These are phyloP conservation scores for Oreochromis tanganicae DNA, from an alignment of 2,113 vertebrate genomes.

Conservation along the genomic window DNA sequence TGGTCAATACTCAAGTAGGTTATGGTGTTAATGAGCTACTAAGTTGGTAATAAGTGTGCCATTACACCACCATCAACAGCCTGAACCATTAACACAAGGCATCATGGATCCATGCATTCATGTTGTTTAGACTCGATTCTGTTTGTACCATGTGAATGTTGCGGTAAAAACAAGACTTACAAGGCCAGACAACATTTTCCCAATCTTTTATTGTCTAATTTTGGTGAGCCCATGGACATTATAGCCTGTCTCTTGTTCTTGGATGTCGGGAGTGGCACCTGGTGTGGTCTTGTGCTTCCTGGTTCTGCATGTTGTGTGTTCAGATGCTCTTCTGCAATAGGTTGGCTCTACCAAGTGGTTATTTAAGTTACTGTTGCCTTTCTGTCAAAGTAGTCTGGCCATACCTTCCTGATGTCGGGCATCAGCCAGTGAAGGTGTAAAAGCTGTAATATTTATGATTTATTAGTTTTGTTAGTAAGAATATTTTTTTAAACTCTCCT, in stretches of 20 bases:
- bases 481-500: not conserved
- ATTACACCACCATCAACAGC: not conserved
- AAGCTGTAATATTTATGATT: not conserved
- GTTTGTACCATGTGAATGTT: not conserved
- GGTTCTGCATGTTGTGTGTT: not conserved
- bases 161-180: not conserved
- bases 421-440: not conserved
- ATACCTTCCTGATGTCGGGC: not conserved
- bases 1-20: not conserved
- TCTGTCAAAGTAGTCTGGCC: not conserved
- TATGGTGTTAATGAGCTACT: not conserved
- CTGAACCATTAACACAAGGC: not conserved
- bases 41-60: not conserved
- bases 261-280: accelerated
- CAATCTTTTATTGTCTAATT: not conserved
- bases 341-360: not conserved
- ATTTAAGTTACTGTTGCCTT: not conserved
- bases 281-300: not conserved
- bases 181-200: not conserved
- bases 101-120: not conserved
- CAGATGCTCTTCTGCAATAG: not conserved
- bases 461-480: not conserved
- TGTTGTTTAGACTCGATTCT: accelerated
- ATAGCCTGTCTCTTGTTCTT: accelerated
- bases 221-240: accelerated